Evolutionary conservation across 35 echinoderm and acorn worm genomes (phyloP).

Genomic region (Chiridota heheva): DNA sequence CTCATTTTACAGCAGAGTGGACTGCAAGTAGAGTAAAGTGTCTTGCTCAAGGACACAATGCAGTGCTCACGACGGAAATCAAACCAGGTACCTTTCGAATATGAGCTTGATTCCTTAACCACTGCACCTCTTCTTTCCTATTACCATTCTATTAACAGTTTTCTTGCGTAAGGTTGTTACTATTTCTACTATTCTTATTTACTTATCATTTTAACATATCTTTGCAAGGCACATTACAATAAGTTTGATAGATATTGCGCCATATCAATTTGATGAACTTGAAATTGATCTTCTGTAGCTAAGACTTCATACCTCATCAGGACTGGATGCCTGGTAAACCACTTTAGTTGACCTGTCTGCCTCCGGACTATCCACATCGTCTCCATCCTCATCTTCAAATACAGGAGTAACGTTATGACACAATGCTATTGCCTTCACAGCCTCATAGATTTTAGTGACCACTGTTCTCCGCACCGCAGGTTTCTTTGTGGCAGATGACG

Average conservation of each 20-base stretch:
- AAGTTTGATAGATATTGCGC: background rate
- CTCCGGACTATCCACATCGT: slow-evolving; percentile 52
- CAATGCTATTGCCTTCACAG: slow-evolving; percentile 85
- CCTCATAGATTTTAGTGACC: slow-evolving; percentile 73
- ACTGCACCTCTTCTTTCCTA: too few relatives aligned
- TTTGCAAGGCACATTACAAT: background rate
- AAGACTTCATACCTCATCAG: slow-evolving; percentile 84
- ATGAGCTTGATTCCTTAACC: too few relatives aligned
- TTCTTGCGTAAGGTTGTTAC: too few relatives aligned
- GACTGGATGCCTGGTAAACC: slow-evolving; percentile 93
- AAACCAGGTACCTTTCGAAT: too few relatives aligned
- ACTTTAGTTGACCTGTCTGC: slow-evolving; percentile 61
- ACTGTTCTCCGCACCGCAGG: slow-evolving; percentile 80
- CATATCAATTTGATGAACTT: background rate
- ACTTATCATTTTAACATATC: too few relatives aligned
- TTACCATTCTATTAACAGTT: too few relatives aligned
- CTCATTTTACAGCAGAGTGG: too few relatives aligned
- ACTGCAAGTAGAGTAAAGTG: too few relatives aligned
- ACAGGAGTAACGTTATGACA: slow-evolving; percentile 98
- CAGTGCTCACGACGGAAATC: too few relatives aligned
- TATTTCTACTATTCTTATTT: too few relatives aligned
- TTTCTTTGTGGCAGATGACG: slow-evolving; percentile 48
- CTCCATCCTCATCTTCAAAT: slow-evolving; percentile 64
- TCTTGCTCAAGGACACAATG: too few relatives aligned
- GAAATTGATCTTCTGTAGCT: background rate